phyloP scores from a whole-genome alignment of 2,797 vertebrate species.

The Tympanoctomys barrerae region DNA sequence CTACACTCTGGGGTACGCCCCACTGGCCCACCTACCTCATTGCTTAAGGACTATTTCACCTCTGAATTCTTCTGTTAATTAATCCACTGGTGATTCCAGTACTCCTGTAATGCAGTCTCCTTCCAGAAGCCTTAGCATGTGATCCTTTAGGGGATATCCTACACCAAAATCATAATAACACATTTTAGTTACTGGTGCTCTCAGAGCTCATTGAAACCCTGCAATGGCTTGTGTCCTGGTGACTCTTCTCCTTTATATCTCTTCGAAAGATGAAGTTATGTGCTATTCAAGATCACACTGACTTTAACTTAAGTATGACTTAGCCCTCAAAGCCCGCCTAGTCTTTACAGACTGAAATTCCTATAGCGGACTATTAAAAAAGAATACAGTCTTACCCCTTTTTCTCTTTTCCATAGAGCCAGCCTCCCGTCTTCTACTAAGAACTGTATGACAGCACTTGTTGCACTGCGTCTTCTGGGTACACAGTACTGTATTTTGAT shows the following conservation, averaged over 20 bases:
- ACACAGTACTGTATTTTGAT: not conserved
- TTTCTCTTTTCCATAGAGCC: not conserved
- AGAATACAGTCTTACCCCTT: not conserved
- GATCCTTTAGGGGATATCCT: not conserved
- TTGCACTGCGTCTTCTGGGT: not conserved
- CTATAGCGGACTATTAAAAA: not conserved
- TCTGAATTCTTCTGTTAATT: not conserved
- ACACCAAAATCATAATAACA: not conserved
- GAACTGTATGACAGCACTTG: not conserved
- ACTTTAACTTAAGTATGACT: not conserved
- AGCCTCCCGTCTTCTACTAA: not conserved
- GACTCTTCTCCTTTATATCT: not conserved
- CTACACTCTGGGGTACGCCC: not conserved
- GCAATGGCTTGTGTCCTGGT: not conserved
- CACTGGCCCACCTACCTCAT: not conserved
- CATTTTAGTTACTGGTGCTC: constrained; percentile 29
- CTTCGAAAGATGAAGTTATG: not conserved
- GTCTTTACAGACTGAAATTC: not conserved
- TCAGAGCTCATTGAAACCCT: not conserved
- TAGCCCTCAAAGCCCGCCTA: not conserved
- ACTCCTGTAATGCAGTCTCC: not conserved
- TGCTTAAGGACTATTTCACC: not conserved
- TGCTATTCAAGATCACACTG: not conserved
- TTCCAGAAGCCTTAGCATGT: not conserved
- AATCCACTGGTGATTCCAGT: not conserved